Conservation (phyloP, 2,797 vertebrate genomes). For the Eupleurogrammus muticus region DNA sequence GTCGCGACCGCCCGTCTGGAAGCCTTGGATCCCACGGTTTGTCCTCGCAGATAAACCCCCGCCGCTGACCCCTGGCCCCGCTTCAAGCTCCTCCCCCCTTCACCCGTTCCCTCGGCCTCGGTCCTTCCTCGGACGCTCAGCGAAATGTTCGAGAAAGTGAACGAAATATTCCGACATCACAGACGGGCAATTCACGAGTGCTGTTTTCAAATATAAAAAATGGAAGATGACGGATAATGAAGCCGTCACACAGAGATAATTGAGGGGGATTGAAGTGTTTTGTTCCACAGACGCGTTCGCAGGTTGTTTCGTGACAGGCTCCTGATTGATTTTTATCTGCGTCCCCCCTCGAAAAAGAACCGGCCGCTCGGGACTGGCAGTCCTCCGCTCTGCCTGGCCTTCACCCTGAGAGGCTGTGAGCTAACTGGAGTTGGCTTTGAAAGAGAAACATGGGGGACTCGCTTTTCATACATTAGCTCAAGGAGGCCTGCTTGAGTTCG, state of each 20-base stretch:
- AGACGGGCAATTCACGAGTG: conserved; percentile 3
- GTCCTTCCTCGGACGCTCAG: conserved; percentile 24
- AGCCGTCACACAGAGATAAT: conserved; percentile 18
- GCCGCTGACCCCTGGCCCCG: conserved; percentile 18
- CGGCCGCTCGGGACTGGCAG: conserved; percentile 62
- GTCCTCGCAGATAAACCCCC: conserved; percentile 43
- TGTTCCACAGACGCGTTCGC: conserved; percentile 30
- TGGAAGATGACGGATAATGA: conserved; percentile 2
- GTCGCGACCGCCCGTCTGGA: conserved; percentile 6
- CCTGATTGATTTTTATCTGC: conserved; percentile 43
- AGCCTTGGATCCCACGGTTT: conserved; percentile 42
- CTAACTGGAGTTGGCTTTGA: conserved; percentile 17
- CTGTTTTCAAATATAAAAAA: conserved; percentile 18
- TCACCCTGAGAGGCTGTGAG: conserved; percentile 45
- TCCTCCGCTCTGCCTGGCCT: conserved; percentile 61
- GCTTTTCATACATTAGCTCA: conserved; percentile 46
- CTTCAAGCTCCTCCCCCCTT: neutral
- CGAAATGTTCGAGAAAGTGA: neutral
- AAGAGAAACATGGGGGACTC: conserved; percentile 25
- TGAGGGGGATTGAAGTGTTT: conserved; percentile 25
- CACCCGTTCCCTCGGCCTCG: conserved; percentile 4
- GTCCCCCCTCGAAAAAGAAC: conserved; percentile 66
- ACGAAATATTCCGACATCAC: neutral
- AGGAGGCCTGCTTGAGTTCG: conserved; percentile 74
- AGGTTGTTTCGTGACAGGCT: conserved; percentile 46